A percentile compares a stretch with the other conserved stretches of the same genome.
phyloP scores from a whole-genome alignment of 2,797 vertebrate species.

The Furcifer pardalis region DNA sequence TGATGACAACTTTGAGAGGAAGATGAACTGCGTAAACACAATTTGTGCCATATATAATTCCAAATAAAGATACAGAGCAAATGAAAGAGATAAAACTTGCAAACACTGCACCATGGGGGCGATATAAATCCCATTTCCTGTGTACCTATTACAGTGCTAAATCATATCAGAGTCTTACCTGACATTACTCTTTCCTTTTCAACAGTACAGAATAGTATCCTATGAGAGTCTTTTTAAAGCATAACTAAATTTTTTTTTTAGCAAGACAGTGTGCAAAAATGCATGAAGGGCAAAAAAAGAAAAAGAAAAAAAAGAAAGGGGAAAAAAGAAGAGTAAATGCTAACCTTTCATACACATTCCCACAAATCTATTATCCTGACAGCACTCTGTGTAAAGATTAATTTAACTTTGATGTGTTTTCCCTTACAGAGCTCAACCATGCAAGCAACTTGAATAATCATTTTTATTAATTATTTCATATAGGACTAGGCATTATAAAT shows the following conservation, averaged over 20 bases:
- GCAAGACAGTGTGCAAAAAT: not conserved
- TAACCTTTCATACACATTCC: not conserved
- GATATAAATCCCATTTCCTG: not conserved
- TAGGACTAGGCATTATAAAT: not conserved
- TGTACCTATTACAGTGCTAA: conserved; percentile 15
- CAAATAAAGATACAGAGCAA: conserved; percentile 17
- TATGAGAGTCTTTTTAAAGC: not conserved
- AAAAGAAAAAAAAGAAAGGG: too few relatives aligned
- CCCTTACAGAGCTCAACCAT: not conserved
- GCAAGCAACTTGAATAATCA: not conserved
- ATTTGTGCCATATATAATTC: conserved; percentile 10
- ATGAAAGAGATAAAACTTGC: conserved; percentile 29
- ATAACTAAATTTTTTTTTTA: conserved; percentile 23
- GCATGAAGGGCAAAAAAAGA: not conserved
- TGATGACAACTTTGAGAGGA: conserved; percentile 11
- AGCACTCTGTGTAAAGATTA: not conserved
- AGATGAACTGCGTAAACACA: conserved; percentile 1
- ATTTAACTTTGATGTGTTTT: conserved; percentile 1
- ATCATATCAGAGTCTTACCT: not conserved
- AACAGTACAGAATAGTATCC: conserved; percentile 18
- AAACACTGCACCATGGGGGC: not conserved
- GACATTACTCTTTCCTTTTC: not conserved
- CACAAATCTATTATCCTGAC: not conserved
- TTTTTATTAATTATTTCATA: not conserved
- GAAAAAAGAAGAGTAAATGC: rapidly evolving